Conservation (phyloP, 2,797 vertebrate genomes). For the Neosilurus hyrtlii region DNA sequence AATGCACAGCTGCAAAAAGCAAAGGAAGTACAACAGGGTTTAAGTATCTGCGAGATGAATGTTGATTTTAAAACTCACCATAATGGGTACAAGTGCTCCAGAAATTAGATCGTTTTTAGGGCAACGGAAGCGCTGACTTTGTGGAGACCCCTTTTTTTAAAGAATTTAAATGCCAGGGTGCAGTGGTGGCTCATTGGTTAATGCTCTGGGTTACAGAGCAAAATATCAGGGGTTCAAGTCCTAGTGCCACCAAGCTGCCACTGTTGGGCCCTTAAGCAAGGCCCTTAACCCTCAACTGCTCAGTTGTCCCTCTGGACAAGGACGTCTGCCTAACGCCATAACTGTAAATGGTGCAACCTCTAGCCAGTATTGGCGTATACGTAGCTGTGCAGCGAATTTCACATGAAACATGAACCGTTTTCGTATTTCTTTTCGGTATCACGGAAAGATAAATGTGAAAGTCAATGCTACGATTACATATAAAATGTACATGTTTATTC, state of each 20-base stretch:
- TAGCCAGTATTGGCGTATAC: background rate
- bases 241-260: too few relatives aligned
- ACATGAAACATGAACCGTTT: background rate
- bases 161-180: background rate
- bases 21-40: background rate
- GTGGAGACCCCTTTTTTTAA: background rate
- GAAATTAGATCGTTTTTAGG: background rate
- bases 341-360: background rate
- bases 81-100: background rate
- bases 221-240: too few relatives aligned
- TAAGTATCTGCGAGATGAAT: background rate
- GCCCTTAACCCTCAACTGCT: too few relatives aligned
- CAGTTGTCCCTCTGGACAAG: too few relatives aligned
- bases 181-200: too few relatives aligned
- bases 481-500: background rate
- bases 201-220: too few relatives aligned
- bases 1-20: background rate
- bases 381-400: background rate
- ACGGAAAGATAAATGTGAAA: too few relatives aligned
- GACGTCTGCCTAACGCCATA: too few relatives aligned
- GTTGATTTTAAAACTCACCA: conserved; percentile 4
- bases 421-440: background rate
- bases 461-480: background rate
- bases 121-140: background rate
- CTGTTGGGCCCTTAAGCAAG: too few relatives aligned